phyloP scores from a whole-genome alignment of 2,888 invertebrate genomes.

The Myathropa florea region DNA sequence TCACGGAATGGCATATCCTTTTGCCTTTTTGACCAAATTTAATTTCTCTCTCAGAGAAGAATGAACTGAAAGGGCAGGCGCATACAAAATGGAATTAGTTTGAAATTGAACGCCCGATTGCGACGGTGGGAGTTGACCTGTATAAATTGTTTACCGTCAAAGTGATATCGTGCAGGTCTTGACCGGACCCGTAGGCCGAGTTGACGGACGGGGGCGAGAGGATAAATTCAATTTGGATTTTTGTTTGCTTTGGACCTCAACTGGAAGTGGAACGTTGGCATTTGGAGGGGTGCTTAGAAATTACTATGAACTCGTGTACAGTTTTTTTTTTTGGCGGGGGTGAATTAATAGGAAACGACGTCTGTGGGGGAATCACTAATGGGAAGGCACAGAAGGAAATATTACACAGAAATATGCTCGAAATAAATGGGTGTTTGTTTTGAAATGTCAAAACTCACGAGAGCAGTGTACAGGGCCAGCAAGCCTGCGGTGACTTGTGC shows the following conservation, averaged over 20 bases:
- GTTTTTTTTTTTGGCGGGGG: no score
- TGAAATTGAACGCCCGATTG: constrained; percentile 20
- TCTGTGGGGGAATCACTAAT: no score
- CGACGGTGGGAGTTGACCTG: neutral
- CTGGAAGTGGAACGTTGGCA: no score
- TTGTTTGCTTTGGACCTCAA: neutral
- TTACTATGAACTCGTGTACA: no score
- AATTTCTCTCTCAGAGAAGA: neutral
- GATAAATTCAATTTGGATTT: constrained; percentile 1
- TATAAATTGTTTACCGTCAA: constrained; percentile 16
- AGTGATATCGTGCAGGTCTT: neutral
- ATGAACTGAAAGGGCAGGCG: neutral
- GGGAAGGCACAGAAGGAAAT: no score
- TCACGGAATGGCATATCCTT: neutral
- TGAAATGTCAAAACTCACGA: no score
- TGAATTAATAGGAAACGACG: neutral
- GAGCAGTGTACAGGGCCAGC: no score
- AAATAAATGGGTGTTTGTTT: no score
- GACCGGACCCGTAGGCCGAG: neutral
- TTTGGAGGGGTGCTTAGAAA: no score
- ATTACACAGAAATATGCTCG: no score
- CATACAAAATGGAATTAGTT: constrained; percentile 18
- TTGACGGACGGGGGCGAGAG: no score
- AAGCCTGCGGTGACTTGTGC: no score
- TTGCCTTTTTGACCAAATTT: constrained; percentile 7